Evolutionary conservation across 2,888 invertebrate species (phyloP).

Genomic region (Tetheella fluctuosa): DNA sequence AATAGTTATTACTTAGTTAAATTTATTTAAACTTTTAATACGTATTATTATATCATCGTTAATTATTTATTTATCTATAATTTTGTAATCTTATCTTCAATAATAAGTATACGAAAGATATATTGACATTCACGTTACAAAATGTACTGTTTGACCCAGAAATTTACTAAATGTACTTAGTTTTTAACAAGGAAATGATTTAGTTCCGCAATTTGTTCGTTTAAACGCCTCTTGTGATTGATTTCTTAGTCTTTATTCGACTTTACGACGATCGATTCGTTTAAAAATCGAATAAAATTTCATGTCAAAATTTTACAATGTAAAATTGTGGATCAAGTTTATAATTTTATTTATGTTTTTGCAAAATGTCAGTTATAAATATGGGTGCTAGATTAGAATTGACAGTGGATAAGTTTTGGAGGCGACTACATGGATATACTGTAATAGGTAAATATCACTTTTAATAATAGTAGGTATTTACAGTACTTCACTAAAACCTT

Average conservation of each 20-base stretch:
- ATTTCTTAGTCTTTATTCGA: neutral
- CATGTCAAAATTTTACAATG: neutral
- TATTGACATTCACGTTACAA: neutral
- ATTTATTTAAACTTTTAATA: neutral
- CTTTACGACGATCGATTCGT: neutral
- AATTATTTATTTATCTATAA: neutral
- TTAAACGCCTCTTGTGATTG: neutral
- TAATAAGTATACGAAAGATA: neutral
- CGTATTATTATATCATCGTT: neutral
- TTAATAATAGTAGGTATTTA: too few relatives aligned
- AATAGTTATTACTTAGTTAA: too few relatives aligned
- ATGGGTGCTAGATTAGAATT: slow-evolving; percentile 53
- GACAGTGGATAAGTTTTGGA: slow-evolving; percentile 55
- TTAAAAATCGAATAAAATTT: neutral
- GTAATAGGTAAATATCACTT: slow-evolving; percentile 56
- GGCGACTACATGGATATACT: slow-evolving; percentile 64
- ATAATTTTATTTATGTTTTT: neutral
- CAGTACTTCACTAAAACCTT: too few relatives aligned
- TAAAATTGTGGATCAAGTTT: neutral
- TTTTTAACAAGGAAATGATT: slow-evolving; percentile 18
- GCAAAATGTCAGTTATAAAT: slow-evolving; percentile 5
- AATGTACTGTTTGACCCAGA: slow-evolving; percentile 15
- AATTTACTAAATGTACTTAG: slow-evolving; percentile 14
- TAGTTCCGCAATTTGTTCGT: neutral
- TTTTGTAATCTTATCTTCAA: neutral